Conservation (phyloP, 2,113 vertebrate genomes). For the Hyla sarda region DNA sequence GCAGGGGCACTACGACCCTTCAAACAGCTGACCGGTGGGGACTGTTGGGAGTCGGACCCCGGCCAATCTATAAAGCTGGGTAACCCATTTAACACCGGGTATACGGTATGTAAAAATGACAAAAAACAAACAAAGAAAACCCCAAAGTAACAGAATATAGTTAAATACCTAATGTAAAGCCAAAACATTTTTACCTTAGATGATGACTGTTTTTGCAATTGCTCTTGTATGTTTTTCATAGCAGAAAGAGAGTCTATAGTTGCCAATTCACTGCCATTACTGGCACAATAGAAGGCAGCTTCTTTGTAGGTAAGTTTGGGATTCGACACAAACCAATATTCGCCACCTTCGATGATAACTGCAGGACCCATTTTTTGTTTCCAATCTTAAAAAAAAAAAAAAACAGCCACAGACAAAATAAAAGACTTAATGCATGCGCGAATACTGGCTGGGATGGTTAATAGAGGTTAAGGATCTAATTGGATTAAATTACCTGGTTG, state of each 20-base stretch:
- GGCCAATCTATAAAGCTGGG: too few species aligned
- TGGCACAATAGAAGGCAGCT: constrained; percentile 81
- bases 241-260: constrained; percentile 69
- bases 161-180: too few species aligned
- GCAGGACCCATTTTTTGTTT: constrained; percentile 81
- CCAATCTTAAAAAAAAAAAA: constrained; percentile 65
- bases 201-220: constrained; percentile 59
- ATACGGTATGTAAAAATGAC: too few species aligned
- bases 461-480: not conserved
- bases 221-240: constrained; percentile 67
- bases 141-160: not conserved
- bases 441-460: not conserved
- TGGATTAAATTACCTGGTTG: constrained; percentile 81
- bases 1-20: too few species aligned
- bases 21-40: too few species aligned
- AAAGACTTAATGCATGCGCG: too few species aligned
- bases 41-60: too few species aligned
- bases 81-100: too few species aligned
- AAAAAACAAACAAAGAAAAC: too few species aligned
- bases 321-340: constrained; percentile 91
- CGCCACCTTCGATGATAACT: constrained; percentile 81
- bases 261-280: constrained; percentile 83
- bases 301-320: constrained; percentile 80
- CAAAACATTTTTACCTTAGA: not conserved
- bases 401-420: not conserved